Percentiles rank a stretch among this genome's conserved stretches.
Conservation (phyloP, 2,113 vertebrate species). For the Datnioides undecimradiatus region DNA sequence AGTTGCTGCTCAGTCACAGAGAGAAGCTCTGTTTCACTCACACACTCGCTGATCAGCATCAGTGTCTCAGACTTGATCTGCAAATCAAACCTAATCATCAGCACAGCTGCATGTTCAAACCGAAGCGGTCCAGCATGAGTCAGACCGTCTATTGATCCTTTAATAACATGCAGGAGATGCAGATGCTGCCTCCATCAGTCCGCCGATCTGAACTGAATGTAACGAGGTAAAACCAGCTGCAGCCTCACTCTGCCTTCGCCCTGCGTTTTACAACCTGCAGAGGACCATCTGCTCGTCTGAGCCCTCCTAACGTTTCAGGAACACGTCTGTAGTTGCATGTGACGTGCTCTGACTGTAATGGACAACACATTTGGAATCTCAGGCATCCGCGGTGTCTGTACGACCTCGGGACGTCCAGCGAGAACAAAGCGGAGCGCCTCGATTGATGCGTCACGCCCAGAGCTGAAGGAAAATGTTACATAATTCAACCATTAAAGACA, state of each 20-base stretch:
- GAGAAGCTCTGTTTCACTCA: too few species aligned
- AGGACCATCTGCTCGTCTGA: conserved; percentile 46
- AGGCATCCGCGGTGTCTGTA: conserved; percentile 39
- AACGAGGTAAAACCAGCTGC: neutral
- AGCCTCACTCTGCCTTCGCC: neutral
- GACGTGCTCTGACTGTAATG: conserved; percentile 36
- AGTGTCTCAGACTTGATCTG: too few species aligned
- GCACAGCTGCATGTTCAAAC: neutral
- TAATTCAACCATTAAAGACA: conserved; percentile 12
- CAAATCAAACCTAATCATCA: too few species aligned
- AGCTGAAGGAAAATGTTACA: neutral
- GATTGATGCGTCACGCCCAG: conserved; percentile 34
- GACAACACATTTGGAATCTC: conserved; percentile 65
- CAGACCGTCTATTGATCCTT: neutral
- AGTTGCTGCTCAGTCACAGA: too few species aligned
- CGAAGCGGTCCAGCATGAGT: neutral
- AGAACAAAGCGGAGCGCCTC: conserved; percentile 40
- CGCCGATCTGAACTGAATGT: neutral
- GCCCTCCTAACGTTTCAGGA: conserved; percentile 16
- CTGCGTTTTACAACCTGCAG: conserved; percentile 18
- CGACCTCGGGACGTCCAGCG: conserved; percentile 29
- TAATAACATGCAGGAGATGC: conserved; percentile 11
- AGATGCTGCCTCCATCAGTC: neutral
- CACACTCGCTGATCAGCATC: too few species aligned
- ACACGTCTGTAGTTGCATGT: conserved; percentile 44